Base-by-base conservation (phyloP, 1,140 invertebrate genomes). In the Probaryconus sp. region DNA sequence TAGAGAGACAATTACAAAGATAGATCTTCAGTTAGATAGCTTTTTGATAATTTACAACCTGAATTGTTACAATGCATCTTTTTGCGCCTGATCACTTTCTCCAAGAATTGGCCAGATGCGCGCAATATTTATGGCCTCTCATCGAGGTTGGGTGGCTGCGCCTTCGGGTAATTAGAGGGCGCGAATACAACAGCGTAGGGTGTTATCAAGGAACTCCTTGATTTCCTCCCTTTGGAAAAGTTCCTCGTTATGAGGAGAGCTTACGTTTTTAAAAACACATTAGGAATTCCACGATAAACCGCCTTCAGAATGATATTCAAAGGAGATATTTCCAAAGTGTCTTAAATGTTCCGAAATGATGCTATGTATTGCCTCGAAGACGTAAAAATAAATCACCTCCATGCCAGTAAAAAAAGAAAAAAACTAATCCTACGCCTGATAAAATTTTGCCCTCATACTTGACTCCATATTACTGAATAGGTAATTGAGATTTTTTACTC, bases 161-260 rank as follows among this genome's bases (percentile, higher is more conserved):
- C 79, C 83, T 86, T 81, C 81, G 79, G 82, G 84, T 85, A 88
- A 87, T 88, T 88, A 87, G 85, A 87, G 86, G 85, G 85, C 83
- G 84, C 77, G 80, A 83, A 76, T 77, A 77, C 53, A 72, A 45
- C 56, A 26, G 56, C 38, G 64, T 50, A 53, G 17, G 45, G 56
- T 68, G 60, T 81, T 86, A 85, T 85, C 81, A 83, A 67, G 35
- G 58, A 70, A 70, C 71, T 69, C 65, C 74, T 81, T 79, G 77
- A 82, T 81, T 81, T 77, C 67, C 58, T 72, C 48, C 70, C 68
- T 71, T 72, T 61, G 68, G 67, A 81, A 71, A 82, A 79, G 50
- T 77, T 61, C 40, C 69, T 80, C 76, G 70, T 83, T 76, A 63
- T 63, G 60, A 50, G 35, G 24, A 42, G 60, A 76, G 70, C 76